Evolutionary conservation across 2,113 vertebrate genomes (phyloP), one percentile per base, ranked within the genome.

Genomic region (Tetrax tetrax): DNA sequence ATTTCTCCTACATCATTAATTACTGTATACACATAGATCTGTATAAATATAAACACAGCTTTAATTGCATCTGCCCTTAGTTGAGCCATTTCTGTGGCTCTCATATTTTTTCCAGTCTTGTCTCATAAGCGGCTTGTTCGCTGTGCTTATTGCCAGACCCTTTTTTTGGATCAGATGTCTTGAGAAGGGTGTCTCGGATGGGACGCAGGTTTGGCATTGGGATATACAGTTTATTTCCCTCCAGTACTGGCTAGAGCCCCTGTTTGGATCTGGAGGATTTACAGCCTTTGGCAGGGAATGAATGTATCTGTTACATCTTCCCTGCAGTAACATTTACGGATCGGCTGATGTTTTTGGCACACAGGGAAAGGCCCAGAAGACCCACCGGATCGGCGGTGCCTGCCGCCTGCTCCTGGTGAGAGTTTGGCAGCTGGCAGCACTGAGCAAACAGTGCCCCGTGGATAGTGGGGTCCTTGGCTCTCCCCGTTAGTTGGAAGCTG

Each of bases 391-490:
- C 1, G 8, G 35, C 3, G 3, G 37, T 89, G 68, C 8, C 41
- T 66, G 33, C 41, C 2, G 1, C 2, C 2, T 38, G 56, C 35
- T 54, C 50, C 70, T 2, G 0, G 29, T 12, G 53, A 45, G 45
- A 41, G 2, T 51, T 28, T 89, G 72, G 38, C 50, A 61, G n/a
- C 61, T 5, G 14, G 48, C 18, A 50, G 66, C 1, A 25, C 14
- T 4, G 25, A 25, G 35, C 33, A 27, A 43, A 33, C 1, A 9
- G 13, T 4, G 4, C 13, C 41, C 51, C 0, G 1, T 12, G 16
- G 45, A 12, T 13, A 18, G 48, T 0, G 0, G 37, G 21, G 38
- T 0, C 12, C 16, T 45, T 22, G 0, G 1, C 12, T 83, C 4
- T 83, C 38, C 14, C 7, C 0, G 0, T 18, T 31, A 33, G 18